phyloP scores from a whole-genome alignment of 1,140 invertebrate species.

The Drosophila sulfurigaster region DNA sequence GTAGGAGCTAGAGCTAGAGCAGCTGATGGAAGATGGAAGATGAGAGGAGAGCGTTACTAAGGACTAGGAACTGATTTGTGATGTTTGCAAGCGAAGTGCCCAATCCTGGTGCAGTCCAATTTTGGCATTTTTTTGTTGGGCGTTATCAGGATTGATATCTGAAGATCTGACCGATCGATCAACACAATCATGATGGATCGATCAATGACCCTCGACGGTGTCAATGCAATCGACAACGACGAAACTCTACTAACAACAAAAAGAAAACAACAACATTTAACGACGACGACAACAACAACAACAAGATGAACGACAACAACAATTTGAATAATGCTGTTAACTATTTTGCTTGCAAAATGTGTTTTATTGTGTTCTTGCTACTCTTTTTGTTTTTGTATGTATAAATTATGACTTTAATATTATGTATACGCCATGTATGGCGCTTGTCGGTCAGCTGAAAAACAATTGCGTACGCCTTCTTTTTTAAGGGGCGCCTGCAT shows the following conservation, averaged over 20 bases:
- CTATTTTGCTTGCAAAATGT: slow-evolving; percentile 70
- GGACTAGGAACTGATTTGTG: slow-evolving; percentile 79
- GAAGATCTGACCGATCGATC: slow-evolving; percentile 28
- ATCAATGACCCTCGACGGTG: slow-evolving; percentile 4
- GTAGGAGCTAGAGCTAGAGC: slow-evolving; percentile 49
- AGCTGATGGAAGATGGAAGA: slow-evolving; percentile 23
- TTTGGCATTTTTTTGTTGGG: slow-evolving; percentile 1
- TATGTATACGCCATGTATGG: slow-evolving; percentile 57
- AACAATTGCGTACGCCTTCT: slow-evolving; percentile 37
- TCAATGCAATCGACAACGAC: slow-evolving; percentile 56
- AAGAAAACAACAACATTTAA: slow-evolving; percentile 8
- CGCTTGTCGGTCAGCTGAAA: slow-evolving; percentile 50
- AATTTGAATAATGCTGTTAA: slow-evolving; percentile 49
- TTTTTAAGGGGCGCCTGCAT: slow-evolving; percentile 16
- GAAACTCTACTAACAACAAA: slow-evolving; percentile 30
- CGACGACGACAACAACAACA: slow-evolving; percentile 23
- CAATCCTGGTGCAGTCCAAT: slow-evolving; percentile 34
- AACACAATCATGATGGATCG: slow-evolving; percentile 15
- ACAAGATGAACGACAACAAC: slow-evolving; percentile 15
- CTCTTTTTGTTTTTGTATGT: slow-evolving; percentile 54
- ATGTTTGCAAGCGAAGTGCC: slow-evolving; percentile 78
- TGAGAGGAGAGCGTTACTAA: slow-evolving; percentile 59
- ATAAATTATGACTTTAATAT: slow-evolving; percentile 69
- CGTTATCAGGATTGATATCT: slow-evolving; percentile 21
- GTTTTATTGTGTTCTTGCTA: slow-evolving; percentile 79